These are phyloP conservation scores for Antitype chi DNA, from an alignment of 2,888 invertebrate genomes.

Conservation along the genomic window DNA sequence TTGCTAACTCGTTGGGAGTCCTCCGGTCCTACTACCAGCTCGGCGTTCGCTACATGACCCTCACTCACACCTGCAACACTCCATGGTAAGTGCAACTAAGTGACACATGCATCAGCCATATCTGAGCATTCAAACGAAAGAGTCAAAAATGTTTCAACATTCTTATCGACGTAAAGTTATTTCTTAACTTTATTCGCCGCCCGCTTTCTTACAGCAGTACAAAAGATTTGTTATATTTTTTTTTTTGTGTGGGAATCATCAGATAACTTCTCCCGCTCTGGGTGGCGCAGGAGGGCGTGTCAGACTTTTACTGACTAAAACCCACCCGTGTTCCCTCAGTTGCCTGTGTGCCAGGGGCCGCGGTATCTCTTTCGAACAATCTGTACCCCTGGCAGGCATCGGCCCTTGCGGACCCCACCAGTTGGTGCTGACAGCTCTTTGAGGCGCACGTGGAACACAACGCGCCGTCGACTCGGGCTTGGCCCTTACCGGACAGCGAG, in stretches of 20 bases:
- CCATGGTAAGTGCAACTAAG: constrained; percentile 92
- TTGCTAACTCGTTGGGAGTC: constrained; percentile 95
- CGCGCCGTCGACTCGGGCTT: too few species aligned
- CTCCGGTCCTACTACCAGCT: constrained; percentile 95
- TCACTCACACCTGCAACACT: constrained; percentile 96
- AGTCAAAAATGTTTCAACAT: not conserved
- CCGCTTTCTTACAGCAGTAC: constrained; percentile 26
- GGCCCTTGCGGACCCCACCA: too few species aligned
- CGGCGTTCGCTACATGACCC: constrained; percentile 95
- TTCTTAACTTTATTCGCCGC: constrained; percentile 18
- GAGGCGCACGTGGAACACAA: too few species aligned
- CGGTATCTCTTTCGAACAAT: too few species aligned
- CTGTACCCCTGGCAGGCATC: too few species aligned
- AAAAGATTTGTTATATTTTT: constrained; percentile 54
- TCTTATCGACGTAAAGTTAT: constrained; percentile 21
- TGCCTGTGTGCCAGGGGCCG: too few species aligned
- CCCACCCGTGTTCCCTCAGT: too few species aligned
- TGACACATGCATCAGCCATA: not conserved
- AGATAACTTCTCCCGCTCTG: constrained; percentile 48
- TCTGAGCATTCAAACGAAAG: not conserved
- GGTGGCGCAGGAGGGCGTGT: too few species aligned
- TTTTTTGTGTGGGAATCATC: too few species aligned
- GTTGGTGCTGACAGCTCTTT: too few species aligned
- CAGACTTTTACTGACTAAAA: too few species aligned
- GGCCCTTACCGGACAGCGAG: too few species aligned